Evolutionary conservation across 2,113 vertebrate genomes (phyloP).

Genomic region (Podiceps cristatus): DNA sequence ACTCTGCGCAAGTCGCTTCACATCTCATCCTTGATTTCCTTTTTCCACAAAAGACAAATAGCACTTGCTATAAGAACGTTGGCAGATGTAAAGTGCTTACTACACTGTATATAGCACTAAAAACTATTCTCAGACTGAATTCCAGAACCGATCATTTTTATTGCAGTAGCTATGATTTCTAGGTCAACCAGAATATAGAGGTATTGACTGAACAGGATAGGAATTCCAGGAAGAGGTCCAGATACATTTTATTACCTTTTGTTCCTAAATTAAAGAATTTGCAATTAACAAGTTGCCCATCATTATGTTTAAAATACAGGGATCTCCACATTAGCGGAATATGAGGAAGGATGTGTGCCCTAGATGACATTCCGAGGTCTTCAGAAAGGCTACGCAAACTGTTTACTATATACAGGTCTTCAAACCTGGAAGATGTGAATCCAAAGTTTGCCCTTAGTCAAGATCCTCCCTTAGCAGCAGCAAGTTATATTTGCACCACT

Average conservation of each 20-base stretch:
- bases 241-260: background rate
- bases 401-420: conserved; percentile 27
- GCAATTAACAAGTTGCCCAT: background rate
- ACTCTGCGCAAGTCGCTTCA: conserved; percentile 5
- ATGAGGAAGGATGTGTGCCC: background rate
- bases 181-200: background rate
- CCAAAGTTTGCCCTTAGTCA: conserved; percentile 2
- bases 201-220: background rate
- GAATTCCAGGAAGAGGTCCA: conserved; percentile 27
- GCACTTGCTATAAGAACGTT: background rate
- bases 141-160: background rate
- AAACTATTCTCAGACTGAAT: background rate
- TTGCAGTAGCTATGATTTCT: conserved; percentile 13
- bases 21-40: background rate
- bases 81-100: background rate
- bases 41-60: background rate
- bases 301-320: background rate
- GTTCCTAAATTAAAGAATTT: background rate
- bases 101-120: background rate
- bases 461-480: conserved; percentile 39
- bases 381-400: background rate
- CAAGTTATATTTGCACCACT: conserved; percentile 17
- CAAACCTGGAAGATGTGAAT: conserved; percentile 22
- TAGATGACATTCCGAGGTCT: background rate
- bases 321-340: background rate